phyloP scores from a whole-genome alignment of 2,113 vertebrate species.

The Salvelinus sp. region DNA sequence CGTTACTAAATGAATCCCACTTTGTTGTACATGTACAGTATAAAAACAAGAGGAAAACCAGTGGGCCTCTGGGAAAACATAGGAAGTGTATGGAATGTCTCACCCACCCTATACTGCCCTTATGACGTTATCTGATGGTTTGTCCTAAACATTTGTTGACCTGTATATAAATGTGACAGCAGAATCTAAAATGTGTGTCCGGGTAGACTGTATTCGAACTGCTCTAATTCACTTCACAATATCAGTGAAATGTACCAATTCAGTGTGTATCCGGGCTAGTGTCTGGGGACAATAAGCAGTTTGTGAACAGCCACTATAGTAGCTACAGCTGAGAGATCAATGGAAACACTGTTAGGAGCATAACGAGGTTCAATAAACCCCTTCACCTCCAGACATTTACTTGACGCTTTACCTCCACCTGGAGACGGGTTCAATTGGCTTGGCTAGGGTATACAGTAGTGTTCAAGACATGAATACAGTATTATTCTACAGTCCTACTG shows the following conservation, averaged over 20 bases:
- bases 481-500: neutral
- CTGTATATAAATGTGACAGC: no score
- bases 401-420: slow-evolving; percentile 8
- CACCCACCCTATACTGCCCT: neutral
- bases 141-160: no score
- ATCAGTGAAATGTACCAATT: no score
- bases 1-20: slow-evolving; percentile 22
- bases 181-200: no score
- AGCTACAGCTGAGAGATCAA: slow-evolving; percentile 1
- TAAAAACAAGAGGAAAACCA: slow-evolving; percentile 28
- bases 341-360: slow-evolving; percentile 11
- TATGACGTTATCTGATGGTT: neutral
- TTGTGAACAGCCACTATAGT: neutral
- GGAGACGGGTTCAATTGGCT: neutral
- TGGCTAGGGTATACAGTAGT: neutral
- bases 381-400: slow-evolving; percentile 15
- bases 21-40: slow-evolving; percentile 22
- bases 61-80: slow-evolving; percentile 6
- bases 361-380: slow-evolving; percentile 27
- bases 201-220: no score
- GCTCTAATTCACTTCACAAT: no score
- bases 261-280: no score
- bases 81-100: slow-evolving; percentile 1
- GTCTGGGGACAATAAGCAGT: neutral
- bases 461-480: neutral